phyloP scores from a whole-genome alignment of 2,113 vertebrate species.

The Hippopotamus amphibius region DNA sequence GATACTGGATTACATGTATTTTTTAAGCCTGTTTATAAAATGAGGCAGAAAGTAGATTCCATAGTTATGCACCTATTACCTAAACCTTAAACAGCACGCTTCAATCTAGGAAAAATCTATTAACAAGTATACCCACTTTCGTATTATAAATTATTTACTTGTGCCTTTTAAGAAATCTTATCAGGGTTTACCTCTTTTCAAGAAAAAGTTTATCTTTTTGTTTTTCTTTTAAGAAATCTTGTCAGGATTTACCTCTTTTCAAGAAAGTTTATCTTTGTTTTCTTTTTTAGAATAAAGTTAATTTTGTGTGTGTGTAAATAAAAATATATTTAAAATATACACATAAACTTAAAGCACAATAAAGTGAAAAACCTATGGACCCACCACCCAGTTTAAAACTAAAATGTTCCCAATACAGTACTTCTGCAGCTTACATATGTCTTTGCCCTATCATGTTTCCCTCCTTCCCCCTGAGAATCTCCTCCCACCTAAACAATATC shows the following conservation, averaged over 20 bases:
- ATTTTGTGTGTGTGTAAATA: neutral
- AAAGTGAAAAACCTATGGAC: neutral
- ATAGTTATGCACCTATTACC: neutral
- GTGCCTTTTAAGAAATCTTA: neutral
- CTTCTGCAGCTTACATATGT: neutral
- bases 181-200: neutral
- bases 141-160: neutral
- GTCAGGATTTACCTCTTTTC: too few species aligned
- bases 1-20: neutral
- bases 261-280: too few species aligned
- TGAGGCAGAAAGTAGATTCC: neutral
- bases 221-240: too few species aligned
- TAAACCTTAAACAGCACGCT: neutral
- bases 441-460: neutral
- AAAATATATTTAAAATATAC: neutral
- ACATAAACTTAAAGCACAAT: neutral
- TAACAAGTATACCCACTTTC: neutral
- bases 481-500: neutral
- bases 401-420: neutral
- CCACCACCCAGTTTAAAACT: neutral
- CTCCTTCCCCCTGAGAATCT: neutral
- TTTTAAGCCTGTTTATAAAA: neutral
- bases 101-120: neutral
- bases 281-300: neutral
- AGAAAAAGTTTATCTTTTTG: neutral